Evolutionary conservation across 2,888 invertebrate species (phyloP), one percentile per base, ranked within the genome.

Genomic region (Cordilura impudica): DNA sequence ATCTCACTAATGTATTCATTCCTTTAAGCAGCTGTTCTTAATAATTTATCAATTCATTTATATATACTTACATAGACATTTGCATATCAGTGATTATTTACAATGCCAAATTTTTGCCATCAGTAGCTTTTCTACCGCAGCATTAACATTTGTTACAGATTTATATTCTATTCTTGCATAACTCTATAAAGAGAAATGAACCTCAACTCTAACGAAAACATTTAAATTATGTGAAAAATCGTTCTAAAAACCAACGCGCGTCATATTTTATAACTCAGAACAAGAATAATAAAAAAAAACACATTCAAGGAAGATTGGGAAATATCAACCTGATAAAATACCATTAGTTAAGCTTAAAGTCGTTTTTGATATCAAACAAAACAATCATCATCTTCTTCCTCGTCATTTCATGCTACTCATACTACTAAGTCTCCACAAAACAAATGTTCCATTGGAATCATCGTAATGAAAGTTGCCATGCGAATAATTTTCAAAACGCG

Each of bases 381-480:
- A 74, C 31, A 54, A 35, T 19, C 14, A 45, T 56, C 53, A 54
- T 12, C 45, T 23, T n/a, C 12, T 26, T 65, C 49, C 29, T 49
- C 49, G 39, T 60, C 18, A 51, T 56, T 31, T 63, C 45, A 12
- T 31, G 2, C 7, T 26, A n/a, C 0, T 7, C n/a, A n/a, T 53
- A 8, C n/a, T 51, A 8, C 21, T 47, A 26, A 4, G 14, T 2
- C 14, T 49, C 14, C 12, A 12, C 14, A 5, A 19, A 54, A 61
- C 47, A 75, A 75, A 75, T 61, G 47, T 47, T 56, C 3, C 54
- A 67, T 49, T 78, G 72, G 63, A 63, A 39, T 51, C 26, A 54
- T 61, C 23, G 54, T 29, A 73, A 78, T 70, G 65, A 74, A 78
- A 70, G 74, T 78, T 78, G 73, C 65, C 65, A 69, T 78, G 78